A percentile compares a stretch with the other conserved stretches of the same genome.
phyloP scores from a whole-genome alignment of 2,797 vertebrate species.

The Manis crassicaudata region DNA sequence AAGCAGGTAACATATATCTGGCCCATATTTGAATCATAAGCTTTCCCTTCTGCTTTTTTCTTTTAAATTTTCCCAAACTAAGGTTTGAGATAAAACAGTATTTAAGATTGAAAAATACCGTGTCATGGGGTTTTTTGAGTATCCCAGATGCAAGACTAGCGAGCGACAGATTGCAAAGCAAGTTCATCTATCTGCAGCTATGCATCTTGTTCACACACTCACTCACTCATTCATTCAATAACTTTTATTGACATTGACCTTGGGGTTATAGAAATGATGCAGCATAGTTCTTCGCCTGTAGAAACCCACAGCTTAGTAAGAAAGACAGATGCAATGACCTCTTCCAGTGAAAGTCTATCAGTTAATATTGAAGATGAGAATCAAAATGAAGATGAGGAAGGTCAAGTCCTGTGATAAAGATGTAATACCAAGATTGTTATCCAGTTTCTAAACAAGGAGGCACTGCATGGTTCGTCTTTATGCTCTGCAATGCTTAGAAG shows the following conservation, averaged over 20 bases:
- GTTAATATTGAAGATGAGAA: not conserved
- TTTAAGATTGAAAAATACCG: not conserved
- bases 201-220: not conserved
- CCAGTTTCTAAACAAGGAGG: not conserved
- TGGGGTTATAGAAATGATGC: not conserved
- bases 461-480: not conserved
- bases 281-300: not conserved
- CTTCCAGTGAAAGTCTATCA: not conserved
- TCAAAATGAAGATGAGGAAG: constrained; percentile 3
- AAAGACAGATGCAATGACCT: not conserved
- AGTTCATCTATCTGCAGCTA: not conserved
- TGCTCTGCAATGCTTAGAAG: not conserved
- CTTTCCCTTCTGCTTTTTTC: not conserved
- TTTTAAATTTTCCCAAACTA: not conserved
- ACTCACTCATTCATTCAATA: not conserved
- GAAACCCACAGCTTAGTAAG: not conserved
- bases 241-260: constrained; percentile 20
- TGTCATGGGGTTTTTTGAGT: not conserved
- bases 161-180: not conserved
- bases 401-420: not conserved
- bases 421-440: not conserved
- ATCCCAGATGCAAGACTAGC: not conserved
- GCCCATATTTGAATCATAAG: not conserved
- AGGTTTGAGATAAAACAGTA: not conserved
- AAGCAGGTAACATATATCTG: not conserved